Evolutionary conservation across 64 coral and sea anemone genomes (phyloP).

Genomic region (Stichodactyla helianthus): DNA sequence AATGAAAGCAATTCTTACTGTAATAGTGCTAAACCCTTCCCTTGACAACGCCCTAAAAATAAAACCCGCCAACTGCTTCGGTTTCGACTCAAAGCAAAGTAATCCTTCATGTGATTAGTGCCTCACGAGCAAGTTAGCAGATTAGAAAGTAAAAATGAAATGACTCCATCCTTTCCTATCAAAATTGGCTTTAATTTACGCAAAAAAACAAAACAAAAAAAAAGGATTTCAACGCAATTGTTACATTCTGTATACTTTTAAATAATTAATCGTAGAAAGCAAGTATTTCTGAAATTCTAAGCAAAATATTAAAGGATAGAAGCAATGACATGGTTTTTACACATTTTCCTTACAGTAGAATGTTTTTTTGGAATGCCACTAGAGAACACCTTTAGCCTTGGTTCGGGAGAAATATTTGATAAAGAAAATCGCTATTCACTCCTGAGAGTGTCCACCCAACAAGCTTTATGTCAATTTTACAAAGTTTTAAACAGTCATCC

Average conservation of each 20-base stretch:
- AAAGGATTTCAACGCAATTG: neutral
- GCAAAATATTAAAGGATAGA: neutral
- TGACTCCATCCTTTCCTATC: neutral
- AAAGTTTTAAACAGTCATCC: neutral
- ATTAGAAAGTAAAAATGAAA: neutral
- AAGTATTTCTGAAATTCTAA: neutral
- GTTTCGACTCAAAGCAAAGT: neutral
- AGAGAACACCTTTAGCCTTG: neutral
- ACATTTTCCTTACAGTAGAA: conserved; percentile 3
- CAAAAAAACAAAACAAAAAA: neutral
- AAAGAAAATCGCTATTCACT: too few species aligned
- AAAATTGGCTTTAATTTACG: conserved; percentile 1
- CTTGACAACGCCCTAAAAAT: neutral
- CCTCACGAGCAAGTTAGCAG: neutral
- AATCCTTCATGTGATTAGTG: neutral
- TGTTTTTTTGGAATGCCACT: neutral
- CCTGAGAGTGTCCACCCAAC: neutral
- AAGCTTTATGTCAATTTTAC: neutral
- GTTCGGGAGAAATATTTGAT: neutral
- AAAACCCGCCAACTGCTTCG: neutral
- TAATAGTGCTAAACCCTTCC: neutral
- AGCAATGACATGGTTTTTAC: neutral
- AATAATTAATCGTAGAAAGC: neutral
- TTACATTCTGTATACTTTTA: neutral
- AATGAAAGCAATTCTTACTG: neutral